Evolutionary conservation across 2,797 vertebrate genomes (phyloP).

Genomic region (Spizella passerina): DNA sequence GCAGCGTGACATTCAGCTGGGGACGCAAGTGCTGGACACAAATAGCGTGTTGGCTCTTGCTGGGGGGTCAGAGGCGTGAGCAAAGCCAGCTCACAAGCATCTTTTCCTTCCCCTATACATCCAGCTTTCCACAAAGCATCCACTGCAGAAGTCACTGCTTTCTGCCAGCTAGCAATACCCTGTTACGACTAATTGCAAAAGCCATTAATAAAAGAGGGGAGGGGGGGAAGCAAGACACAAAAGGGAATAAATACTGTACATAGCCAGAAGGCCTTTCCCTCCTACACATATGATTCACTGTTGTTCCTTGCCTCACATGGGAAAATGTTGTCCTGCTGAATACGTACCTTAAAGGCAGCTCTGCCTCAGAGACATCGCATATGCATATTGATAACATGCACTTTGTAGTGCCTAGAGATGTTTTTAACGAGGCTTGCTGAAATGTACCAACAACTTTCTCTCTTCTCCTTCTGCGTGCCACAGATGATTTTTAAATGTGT

Average conservation of each 20-base stretch:
- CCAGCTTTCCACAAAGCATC: slow-evolving; percentile 8
- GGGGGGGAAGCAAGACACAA: slow-evolving; percentile 68
- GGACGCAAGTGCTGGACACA: background rate
- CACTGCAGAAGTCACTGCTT: slow-evolving; percentile 51
- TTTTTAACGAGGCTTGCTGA: slow-evolving; percentile 79
- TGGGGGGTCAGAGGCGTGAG: background rate
- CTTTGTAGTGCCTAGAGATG: slow-evolving; percentile 82
- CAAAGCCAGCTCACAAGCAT: background rate
- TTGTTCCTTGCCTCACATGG: slow-evolving; percentile 79
- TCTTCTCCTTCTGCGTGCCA: slow-evolving; percentile 69
- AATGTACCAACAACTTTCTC: slow-evolving; percentile 77
- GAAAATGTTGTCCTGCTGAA: slow-evolving; percentile 83
- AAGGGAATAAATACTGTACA: slow-evolving; percentile 82
- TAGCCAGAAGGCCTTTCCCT: slow-evolving; percentile 76
- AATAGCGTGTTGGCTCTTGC: background rate
- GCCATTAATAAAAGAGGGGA: slow-evolving; percentile 78
- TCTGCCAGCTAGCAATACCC: slow-evolving; percentile 66
- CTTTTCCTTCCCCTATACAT: background rate
- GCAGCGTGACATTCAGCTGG: background rate
- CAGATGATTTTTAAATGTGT: slow-evolving; percentile 65
- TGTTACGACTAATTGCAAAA: slow-evolving; percentile 79
- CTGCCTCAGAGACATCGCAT: slow-evolving; percentile 81
- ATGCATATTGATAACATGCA: slow-evolving; percentile 84
- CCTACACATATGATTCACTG: slow-evolving; percentile 83
- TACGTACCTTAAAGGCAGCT: slow-evolving; percentile 81